Evolutionary conservation across 1,140 invertebrate species (phyloP).

Genomic region (Zaprionus taronus): DNA sequence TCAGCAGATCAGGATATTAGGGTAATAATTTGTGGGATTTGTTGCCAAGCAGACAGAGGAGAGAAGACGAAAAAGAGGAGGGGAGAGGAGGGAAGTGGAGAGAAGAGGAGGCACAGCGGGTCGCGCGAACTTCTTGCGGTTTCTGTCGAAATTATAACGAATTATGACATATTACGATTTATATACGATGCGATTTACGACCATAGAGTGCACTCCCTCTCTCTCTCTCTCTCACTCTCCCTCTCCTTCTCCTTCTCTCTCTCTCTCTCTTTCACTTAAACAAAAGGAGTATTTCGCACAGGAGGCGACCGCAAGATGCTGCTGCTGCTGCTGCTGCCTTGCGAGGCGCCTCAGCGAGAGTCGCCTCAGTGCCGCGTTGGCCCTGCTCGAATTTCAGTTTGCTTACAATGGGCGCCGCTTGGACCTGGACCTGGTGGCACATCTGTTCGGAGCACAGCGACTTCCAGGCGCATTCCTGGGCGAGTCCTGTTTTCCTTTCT

Average conservation of each 20-base stretch:
- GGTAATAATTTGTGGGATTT: slow-evolving; percentile 81
- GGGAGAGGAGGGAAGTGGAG: too few species aligned
- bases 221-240: neutral
- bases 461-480: slow-evolving; percentile 14
- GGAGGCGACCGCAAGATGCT: slow-evolving; percentile 66
- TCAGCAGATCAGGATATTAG: slow-evolving; percentile 55
- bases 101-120: slow-evolving; percentile 54
- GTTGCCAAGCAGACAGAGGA: neutral
- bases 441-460: slow-evolving; percentile 54
- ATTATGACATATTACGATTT: slow-evolving; percentile 83
- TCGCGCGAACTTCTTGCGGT: slow-evolving; percentile 63
- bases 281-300: slow-evolving; percentile 49
- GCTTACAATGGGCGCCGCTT: slow-evolving; percentile 64
- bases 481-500: slow-evolving; percentile 22
- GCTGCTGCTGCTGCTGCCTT: slow-evolving; percentile 39
- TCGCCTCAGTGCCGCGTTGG: neutral
- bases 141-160: slow-evolving; percentile 71
- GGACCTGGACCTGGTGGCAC: slow-evolving; percentile 49
- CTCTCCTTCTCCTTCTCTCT: neutral
- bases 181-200: slow-evolving; percentile 23
- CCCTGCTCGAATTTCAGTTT: slow-evolving; percentile 64
- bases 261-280: neutral
- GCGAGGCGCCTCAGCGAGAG: slow-evolving; percentile 6
- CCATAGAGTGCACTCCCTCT: neutral
- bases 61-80: neutral